Evolutionary conservation across 2,113 vertebrate genomes (phyloP).

Genomic region (Menidia beryllina): DNA sequence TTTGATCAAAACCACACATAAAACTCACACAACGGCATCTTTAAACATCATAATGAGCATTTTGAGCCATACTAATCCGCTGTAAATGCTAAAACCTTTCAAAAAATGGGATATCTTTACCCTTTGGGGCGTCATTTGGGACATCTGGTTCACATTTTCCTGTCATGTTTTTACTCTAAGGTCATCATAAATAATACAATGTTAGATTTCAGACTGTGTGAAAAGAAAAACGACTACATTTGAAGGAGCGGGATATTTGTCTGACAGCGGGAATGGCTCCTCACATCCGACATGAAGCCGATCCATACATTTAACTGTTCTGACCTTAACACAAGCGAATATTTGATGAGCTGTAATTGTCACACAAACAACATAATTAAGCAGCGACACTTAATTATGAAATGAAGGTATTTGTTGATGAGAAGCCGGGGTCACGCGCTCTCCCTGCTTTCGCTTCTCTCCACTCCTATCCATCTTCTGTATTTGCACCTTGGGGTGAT

Average conservation of each 20-base stretch:
- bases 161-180: not conserved
- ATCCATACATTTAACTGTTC: constrained; percentile 46
- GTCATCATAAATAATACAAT: constrained; percentile 4
- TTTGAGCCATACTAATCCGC: too few relatives aligned
- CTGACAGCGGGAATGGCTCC: constrained; percentile 14
- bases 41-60: too few relatives aligned
- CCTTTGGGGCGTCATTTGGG: too few relatives aligned
- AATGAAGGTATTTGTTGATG: constrained; percentile 74
- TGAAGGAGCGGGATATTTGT: constrained; percentile 20
- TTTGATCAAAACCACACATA: too few relatives aligned
- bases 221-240: constrained; percentile 34
- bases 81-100: too few relatives aligned
- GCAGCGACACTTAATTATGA: constrained; percentile 66
- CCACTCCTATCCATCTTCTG: constrained; percentile 73
- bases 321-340: constrained; percentile 76
- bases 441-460: constrained; percentile 25
- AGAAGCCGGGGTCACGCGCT: constrained; percentile 52
- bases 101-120: too few relatives aligned
- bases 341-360: constrained; percentile 78
- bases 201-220: not conserved
- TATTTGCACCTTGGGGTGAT: constrained; percentile 85
- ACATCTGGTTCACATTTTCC: not conserved
- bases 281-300: constrained; percentile 9
- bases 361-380: constrained; percentile 55
- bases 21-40: too few relatives aligned